These are phyloP conservation scores for Papilio protenor DNA, from an alignment of 2,888 invertebrate genomes.

Conservation along the genomic window DNA sequence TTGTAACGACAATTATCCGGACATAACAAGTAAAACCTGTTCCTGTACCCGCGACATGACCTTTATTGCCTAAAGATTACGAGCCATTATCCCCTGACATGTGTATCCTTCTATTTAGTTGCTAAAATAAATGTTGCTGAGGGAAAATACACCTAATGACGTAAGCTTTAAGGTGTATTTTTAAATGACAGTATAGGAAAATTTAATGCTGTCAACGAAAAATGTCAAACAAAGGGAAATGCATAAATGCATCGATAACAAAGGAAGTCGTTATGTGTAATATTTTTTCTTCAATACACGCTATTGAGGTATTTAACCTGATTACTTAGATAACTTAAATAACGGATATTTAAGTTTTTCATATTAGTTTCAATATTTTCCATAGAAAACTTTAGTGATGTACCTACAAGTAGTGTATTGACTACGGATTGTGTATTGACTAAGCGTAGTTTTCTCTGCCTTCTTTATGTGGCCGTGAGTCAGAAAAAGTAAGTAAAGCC, in stretches of 20 bases:
- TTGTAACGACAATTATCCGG: slow-evolving; percentile 42
- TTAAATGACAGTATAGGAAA: not conserved
- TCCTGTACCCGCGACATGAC: slow-evolving; percentile 17
- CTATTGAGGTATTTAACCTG: slow-evolving; percentile 25
- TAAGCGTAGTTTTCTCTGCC: too few species aligned
- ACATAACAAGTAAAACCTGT: slow-evolving; percentile 37
- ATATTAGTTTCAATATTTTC: not conserved
- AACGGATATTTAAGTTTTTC: not conserved
- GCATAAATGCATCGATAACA: slow-evolving; percentile 44
- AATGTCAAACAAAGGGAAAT: slow-evolving; percentile 39
- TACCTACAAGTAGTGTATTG: too few species aligned
- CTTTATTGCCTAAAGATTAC: slow-evolving; percentile 31
- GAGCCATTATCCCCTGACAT: slow-evolving; percentile 34
- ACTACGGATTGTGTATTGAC: too few species aligned
- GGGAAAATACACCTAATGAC: not conserved
- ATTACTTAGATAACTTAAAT: slow-evolving; percentile 1
- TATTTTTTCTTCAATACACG: slow-evolving; percentile 34
- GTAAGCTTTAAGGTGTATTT: not conserved
- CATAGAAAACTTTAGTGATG: not conserved
- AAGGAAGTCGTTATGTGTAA: slow-evolving; percentile 42
- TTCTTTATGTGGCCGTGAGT: too few species aligned
- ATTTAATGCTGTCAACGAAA: slow-evolving; percentile 24
- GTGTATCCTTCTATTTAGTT: not conserved
- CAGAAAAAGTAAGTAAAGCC: not conserved
- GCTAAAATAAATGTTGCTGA: not conserved